phyloP scores from a whole-genome alignment of 1,140 invertebrate genomes.

The Drosophila yakuba region DNA sequence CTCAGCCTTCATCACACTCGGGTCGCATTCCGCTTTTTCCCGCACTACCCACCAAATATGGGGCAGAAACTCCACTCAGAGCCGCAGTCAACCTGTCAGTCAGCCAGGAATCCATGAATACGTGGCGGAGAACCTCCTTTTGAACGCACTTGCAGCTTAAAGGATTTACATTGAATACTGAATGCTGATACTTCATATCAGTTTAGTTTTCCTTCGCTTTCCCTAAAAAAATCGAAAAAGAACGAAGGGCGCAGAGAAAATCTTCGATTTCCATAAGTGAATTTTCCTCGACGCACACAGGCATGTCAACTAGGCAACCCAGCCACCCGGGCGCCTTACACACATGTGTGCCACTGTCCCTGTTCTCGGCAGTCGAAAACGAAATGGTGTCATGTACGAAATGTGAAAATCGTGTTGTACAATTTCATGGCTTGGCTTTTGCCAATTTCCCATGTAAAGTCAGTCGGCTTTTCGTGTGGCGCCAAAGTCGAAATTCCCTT shows the following conservation, averaged over 20 bases:
- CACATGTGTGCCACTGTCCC: constrained; percentile 54
- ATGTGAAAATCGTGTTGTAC: constrained; percentile 81
- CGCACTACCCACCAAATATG: constrained; percentile 7
- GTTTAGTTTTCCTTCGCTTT: constrained; percentile 65
- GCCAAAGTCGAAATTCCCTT: constrained; percentile 17
- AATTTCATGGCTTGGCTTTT: constrained; percentile 82
- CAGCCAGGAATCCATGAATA: constrained; percentile 18
- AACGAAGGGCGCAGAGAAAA: constrained; percentile 30
- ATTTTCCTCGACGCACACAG: constrained; percentile 48
- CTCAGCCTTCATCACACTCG: constrained; percentile 7
- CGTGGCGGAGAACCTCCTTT: constrained; percentile 17
- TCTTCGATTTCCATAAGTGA: constrained; percentile 81
- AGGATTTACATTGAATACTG: constrained; percentile 80
- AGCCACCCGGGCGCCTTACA: constrained; percentile 11
- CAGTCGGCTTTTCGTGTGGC: constrained; percentile 35
- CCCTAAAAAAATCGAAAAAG: constrained; percentile 12
- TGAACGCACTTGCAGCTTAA: constrained; percentile 76
- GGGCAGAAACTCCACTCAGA: constrained; percentile 21
- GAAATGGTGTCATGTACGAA: constrained; percentile 80
- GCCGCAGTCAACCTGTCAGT: constrained; percentile 49
- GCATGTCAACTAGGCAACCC: constrained; percentile 40
- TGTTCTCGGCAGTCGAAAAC: constrained; percentile 62
- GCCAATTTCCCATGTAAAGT: constrained; percentile 76
- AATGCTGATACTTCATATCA: constrained; percentile 81
- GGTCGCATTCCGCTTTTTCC: constrained; percentile 15